These are phyloP conservation scores for Emydocephalus ijimae DNA, from an alignment of 2,113 vertebrate species.

Conservation along the genomic window DNA sequence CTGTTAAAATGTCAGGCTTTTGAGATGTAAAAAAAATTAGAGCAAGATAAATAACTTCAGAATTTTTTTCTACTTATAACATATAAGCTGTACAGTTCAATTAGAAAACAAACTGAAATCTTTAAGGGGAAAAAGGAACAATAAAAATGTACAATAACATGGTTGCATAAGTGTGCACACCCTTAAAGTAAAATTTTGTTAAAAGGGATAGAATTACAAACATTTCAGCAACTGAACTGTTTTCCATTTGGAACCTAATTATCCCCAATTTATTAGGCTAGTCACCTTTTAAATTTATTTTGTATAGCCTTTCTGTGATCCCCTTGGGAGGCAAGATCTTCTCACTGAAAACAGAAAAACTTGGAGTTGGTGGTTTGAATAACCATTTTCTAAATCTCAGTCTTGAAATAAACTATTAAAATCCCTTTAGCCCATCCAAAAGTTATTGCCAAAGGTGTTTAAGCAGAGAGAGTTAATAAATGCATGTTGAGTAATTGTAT, in stretches of 20 bases:
- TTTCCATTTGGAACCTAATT: neutral
- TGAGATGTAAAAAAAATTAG: too few species aligned
- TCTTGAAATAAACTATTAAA: neutral
- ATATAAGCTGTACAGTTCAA: too few species aligned
- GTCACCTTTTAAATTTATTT: neutral
- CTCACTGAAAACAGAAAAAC: neutral
- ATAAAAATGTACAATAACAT: too few species aligned
- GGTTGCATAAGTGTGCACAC: too few species aligned
- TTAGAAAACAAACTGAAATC: too few species aligned
- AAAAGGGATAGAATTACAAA: neutral
- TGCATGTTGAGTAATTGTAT: neutral
- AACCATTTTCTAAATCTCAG: neutral
- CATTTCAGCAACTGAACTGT: neutral
- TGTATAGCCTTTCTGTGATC: neutral
- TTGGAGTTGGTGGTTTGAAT: neutral
- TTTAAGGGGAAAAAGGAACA: too few species aligned
- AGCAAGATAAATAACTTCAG: too few species aligned
- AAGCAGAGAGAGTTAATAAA: neutral
- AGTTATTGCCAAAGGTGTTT: neutral
- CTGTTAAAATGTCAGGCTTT: too few species aligned
- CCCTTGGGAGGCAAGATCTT: neutral
- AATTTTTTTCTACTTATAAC: too few species aligned
- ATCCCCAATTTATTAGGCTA: neutral
- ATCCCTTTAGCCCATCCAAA: neutral
- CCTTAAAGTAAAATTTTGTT: too few species aligned